Percentiles rank a stretch among this genome's conserved stretches.
phyloP scores from a whole-genome alignment of 2,888 invertebrate genomes.

The Lagria hirta region DNA sequence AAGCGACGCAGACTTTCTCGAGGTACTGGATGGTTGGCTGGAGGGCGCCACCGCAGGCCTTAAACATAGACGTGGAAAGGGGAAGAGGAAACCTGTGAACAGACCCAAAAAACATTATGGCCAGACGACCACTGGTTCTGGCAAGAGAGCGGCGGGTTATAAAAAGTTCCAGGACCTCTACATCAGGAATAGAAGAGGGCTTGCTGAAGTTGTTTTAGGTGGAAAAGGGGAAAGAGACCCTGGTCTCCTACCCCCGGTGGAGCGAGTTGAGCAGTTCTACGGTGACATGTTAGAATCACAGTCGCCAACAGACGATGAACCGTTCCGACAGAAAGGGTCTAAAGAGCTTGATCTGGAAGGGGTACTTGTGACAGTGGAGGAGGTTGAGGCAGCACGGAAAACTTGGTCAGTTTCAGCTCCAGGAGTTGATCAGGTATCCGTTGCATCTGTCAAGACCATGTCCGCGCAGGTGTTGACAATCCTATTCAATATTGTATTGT shows the following conservation, averaged over 20 bases:
- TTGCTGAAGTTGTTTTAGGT: slow-evolving; percentile 6
- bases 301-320: slow-evolving; percentile 7
- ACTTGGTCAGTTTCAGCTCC: slow-evolving; percentile 5
- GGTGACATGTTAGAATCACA: slow-evolving; percentile 9
- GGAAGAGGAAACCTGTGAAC: no score
- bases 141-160: not conserved
- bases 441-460: not conserved
- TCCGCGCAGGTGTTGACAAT: slow-evolving; percentile 6
- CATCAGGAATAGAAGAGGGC: not conserved
- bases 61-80: no score
- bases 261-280: slow-evolving; percentile 2
- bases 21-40: no score
- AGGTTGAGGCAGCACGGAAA: slow-evolving; percentile 3
- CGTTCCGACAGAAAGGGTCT: not conserved
- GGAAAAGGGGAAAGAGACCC: not conserved
- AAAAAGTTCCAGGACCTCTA: slow-evolving; percentile 15
- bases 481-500: slow-evolving; percentile 25
- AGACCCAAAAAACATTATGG: slow-evolving; percentile 4
- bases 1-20: not conserved
- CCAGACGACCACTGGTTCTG: not conserved
- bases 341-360: not conserved
- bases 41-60: no score
- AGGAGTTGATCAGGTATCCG: slow-evolving; percentile 4
- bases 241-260: not conserved
- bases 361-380: slow-evolving; percentile 2